Evolutionary conservation across 2,888 invertebrate genomes (phyloP).

Genomic region (Mycalesis mineus): DNA sequence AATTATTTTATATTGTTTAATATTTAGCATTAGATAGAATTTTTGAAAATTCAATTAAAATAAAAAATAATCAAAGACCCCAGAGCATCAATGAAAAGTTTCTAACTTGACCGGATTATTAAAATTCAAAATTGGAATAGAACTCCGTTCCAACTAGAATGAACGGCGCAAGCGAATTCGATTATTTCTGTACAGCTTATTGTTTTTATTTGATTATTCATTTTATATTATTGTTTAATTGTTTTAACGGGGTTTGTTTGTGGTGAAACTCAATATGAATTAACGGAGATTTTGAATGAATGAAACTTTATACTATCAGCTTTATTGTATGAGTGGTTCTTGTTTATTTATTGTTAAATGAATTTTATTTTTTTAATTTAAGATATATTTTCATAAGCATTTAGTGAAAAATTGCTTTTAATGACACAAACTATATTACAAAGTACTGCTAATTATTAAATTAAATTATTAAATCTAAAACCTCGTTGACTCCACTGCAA

Average conservation of each 20-base stretch:
- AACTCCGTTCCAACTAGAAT: conserved; percentile 50
- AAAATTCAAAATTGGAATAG: conserved; percentile 40
- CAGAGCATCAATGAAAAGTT: not conserved
- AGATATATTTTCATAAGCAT: too few relatives aligned
- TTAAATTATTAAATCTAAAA: too few relatives aligned
- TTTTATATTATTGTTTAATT: conserved; percentile 41
- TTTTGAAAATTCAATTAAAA: too few relatives aligned
- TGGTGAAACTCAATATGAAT: conserved; percentile 74
- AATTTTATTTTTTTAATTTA: too few relatives aligned
- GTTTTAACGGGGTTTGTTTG: conserved; percentile 39
- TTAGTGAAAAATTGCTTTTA: too few relatives aligned
- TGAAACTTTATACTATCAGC: conserved; percentile 36
- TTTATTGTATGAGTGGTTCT: conserved; percentile 14
- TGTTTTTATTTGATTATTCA: conserved; percentile 33
- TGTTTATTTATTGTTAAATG: conserved; percentile 20
- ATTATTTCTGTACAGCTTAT: conserved; percentile 20
- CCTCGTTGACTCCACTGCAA: too few relatives aligned
- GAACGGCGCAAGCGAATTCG: conserved; percentile 42
- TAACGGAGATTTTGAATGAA: conserved; percentile 59
- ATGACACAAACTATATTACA: too few relatives aligned
- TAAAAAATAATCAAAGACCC: not conserved
- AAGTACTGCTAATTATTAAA: too few relatives aligned
- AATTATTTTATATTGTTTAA: too few relatives aligned
- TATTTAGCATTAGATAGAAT: too few relatives aligned
- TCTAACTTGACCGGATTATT: conserved; percentile 31